Base-by-base conservation (phyloP, 2,113 vertebrate species). In the Orthonyx spaldingii region DNA sequence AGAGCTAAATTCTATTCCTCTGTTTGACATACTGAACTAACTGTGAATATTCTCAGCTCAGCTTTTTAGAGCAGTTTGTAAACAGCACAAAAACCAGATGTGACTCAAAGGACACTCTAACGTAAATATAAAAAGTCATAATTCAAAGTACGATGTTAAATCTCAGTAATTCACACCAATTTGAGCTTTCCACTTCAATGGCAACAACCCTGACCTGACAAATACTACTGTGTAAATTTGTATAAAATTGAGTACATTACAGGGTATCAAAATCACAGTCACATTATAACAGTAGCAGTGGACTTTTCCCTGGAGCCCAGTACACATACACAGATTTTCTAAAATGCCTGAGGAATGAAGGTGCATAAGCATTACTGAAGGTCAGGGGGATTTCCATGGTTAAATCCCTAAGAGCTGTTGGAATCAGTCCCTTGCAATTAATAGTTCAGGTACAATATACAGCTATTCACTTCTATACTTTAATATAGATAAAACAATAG, bases 31-130 rank as follows among this genome's bases (percentile, higher is more conserved):
- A 68, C 68, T 90, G 68, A 93, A 96, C 96, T 90, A 63, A 78
- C 85, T 86, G 92, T 12, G 46, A 87, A 70, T 95, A 94, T 74
- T 93, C 95, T 94, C 35, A 56, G 86, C 84, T 84, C 57, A 87
- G 88, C 84, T 92, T 97, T 98, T 92, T 86, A 86, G 66, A 97
- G 80, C 59, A 90, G 94, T 97, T 96, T 96, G 91, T 94, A 97
- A 95, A 96, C 90, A 94, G 53, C 92, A 64, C 69, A 50, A 46
- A 92, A 94, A 35, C 9, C 88, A 96, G 94, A 93, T 83, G 69
- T 90, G 68, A 47, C 80, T 74, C 72, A 53, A 69, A 82, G 42
- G 70, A 85, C 15, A 84, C 6, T 49, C 53, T 63, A 33, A 32
- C 63, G 46, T 87, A 91, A 92, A 89, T 87, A 94, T n/a, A 86